Evolutionary conservation across 2,888 invertebrate species (phyloP), one percentile per base, ranked within the genome.

Genomic region (Tridacna gigas): DNA sequence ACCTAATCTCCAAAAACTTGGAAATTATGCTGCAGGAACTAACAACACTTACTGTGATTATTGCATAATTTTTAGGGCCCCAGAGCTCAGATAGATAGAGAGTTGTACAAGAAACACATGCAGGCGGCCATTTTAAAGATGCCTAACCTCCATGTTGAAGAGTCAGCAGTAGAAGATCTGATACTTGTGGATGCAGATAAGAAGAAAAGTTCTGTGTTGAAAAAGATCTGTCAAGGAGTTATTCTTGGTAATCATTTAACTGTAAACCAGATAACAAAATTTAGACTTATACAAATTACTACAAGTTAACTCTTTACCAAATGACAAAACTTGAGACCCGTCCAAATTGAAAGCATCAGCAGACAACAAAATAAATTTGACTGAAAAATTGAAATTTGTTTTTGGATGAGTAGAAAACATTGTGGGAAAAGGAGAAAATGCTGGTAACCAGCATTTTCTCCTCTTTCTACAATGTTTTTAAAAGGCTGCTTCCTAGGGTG

Each of bases 1-100:
- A 37, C 37, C n/a, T n/a, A n/a, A n/a, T n/a, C 7, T 37, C 37
- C 37, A 37, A 37, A 7, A 37, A 37, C 37, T 37, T 37, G 2
- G 7, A 37, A 37, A 60, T 4, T 20, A 60, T 18, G 2, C 60
- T 60, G n/a, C n/a, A n/a, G n/a, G n/a, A 51, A 18, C 51, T 51
- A 51, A 51, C 51, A 18, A 51, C 18, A 18, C 18, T 51, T 2
- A 20, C n/a, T 60, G n/a, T 60, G 60, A 20, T 60, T 2, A n/a
- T 60, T 60, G 4, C 60, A 3, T 2, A 4, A 37, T 20, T 56
- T 66, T 13, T 82, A 95, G 95, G 98, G 98, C 11, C 96, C 97
- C 11, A 95, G 98, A 82, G 98, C 98, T 13, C 98, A 98, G 95
- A 98, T 98, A 84, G 98, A 98, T 94, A 95, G 98, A 22, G 94